Base-by-base conservation (phyloP, 2,888 invertebrate genomes). In the Euclidia mi region DNA sequence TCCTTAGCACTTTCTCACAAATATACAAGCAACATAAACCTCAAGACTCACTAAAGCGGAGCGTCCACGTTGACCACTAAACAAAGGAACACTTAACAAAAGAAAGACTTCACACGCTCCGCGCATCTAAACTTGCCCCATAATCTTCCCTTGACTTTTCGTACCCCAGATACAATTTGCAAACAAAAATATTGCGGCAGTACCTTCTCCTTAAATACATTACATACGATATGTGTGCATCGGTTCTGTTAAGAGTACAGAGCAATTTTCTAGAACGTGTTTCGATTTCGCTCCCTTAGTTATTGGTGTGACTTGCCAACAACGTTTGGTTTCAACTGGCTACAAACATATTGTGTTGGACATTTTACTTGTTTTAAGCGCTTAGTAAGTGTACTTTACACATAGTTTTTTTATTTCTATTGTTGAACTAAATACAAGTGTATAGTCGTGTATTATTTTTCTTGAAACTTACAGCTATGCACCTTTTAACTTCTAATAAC, bases 131-230 rank as follows among this genome's bases (percentile, higher is more conserved):
- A 11, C 6, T 12, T 7, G 2, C 20, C 3, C 11, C 40, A 20
- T 56, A 62, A 65, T 66, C 55, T 74, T 37, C 37, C 25, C 49
- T 70, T 60, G 59, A 63, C 67, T 75, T 74, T 65, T 71, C 46
- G 47, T 42, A 53, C 41, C 9, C 49, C 17, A n/a, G 17, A 53
- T 46, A 69, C 65, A 63, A 56, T 63, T 68, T 72, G 44, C 12
- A 28, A 50, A 61, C 25, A 37, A 46, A 56, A 47, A 56, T 51
- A 56, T 65, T 44, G 41, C 29, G 25, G 12, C 0, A 14, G 45
- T 53, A 56, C 46, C 34, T 57, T 52, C 46, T 44, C 42, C 28
- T 31, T 38, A 37, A 42, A 52, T 47, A 40, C 28, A 18, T 50
- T 46, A 59, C 50, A 42, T 10, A 2, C n/a, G 32, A 37, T 34